Conservation (phyloP, 2,113 vertebrate genomes). For the Origma solitaria region DNA sequence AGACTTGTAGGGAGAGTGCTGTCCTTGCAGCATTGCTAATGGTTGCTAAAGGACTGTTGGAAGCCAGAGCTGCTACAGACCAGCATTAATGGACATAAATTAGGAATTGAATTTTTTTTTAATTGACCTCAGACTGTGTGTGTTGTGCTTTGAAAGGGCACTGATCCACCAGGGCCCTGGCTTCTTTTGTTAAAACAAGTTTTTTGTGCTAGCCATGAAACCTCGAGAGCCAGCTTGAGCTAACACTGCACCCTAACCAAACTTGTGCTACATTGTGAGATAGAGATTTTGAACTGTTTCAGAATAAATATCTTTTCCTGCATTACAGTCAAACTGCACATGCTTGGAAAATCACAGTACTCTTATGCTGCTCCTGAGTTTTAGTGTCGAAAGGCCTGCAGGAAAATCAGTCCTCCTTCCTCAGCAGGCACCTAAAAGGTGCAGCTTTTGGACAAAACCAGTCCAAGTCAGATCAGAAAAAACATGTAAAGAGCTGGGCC, state of each 20-base stretch:
- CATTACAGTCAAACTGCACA: not conserved
- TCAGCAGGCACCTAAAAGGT: fast-evolving
- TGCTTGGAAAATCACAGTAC: not conserved
- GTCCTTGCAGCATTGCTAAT: not conserved
- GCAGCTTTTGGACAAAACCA: not conserved
- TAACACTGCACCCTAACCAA: not conserved
- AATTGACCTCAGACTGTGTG: not conserved
- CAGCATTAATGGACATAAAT: not conserved
- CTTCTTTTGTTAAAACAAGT: not conserved
- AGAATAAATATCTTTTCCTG: not conserved
- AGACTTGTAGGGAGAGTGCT: not conserved
- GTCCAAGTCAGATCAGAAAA: not conserved
- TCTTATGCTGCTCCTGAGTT: not conserved
- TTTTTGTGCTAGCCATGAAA: not conserved
- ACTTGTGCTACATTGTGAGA: not conserved
- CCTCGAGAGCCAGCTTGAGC: not conserved
- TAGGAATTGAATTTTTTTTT: not conserved
- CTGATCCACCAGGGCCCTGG: not conserved
- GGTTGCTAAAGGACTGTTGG: not conserved
- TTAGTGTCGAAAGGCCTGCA: not conserved
- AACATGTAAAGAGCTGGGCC: not conserved
- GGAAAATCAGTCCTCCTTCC: not conserved
- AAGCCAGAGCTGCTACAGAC: not conserved
- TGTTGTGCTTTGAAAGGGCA: not conserved
- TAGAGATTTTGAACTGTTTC: not conserved